These are phyloP conservation scores for Phalangium opilio DNA, from an alignment of 2,888 invertebrate species.

Conservation along the genomic window DNA sequence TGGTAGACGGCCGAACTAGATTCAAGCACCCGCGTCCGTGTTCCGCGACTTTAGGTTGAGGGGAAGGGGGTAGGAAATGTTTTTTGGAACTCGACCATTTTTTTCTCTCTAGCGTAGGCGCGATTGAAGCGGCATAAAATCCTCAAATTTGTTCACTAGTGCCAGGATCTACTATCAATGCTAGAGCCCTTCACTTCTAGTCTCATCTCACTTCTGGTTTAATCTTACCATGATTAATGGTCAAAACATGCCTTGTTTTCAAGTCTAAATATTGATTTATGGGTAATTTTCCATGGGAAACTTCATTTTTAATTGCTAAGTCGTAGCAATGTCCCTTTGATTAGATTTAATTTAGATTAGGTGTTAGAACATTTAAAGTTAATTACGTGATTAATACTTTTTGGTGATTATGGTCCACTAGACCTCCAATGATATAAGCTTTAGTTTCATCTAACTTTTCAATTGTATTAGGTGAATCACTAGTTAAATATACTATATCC, in stretches of 20 bases:
- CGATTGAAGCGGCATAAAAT: too few species aligned
- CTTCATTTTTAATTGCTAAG: slow-evolving; percentile 57
- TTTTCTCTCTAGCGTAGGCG: too few species aligned
- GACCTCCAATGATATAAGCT: slow-evolving; percentile 66
- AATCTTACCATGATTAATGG: slow-evolving; percentile 76
- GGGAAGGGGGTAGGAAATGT: too few species aligned
- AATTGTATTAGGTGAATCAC: slow-evolving; percentile 81
- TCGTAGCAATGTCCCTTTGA: slow-evolving; percentile 69
- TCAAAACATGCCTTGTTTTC: slow-evolving; percentile 82
- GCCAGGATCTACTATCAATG: too few species aligned
- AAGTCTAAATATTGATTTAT: slow-evolving; percentile 74
- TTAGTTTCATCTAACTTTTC: slow-evolving; percentile 51
- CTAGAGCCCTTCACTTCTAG: too few species aligned
- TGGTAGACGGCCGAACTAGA: too few species aligned
- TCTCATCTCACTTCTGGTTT: too few species aligned
- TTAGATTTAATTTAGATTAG: slow-evolving; percentile 12
- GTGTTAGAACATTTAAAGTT: not conserved
- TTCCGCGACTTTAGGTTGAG: too few species aligned
- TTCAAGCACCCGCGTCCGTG: too few species aligned
- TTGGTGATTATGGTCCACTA: slow-evolving; percentile 92
- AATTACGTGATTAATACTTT: slow-evolving; percentile 42
- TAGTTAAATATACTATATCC: slow-evolving; percentile 73
- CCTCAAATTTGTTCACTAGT: too few species aligned
- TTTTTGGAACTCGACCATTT: too few species aligned
- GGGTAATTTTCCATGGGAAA: slow-evolving; percentile 71